Base-by-base conservation (phyloP, 2,888 invertebrate species). In the Clanis bilineata region DNA sequence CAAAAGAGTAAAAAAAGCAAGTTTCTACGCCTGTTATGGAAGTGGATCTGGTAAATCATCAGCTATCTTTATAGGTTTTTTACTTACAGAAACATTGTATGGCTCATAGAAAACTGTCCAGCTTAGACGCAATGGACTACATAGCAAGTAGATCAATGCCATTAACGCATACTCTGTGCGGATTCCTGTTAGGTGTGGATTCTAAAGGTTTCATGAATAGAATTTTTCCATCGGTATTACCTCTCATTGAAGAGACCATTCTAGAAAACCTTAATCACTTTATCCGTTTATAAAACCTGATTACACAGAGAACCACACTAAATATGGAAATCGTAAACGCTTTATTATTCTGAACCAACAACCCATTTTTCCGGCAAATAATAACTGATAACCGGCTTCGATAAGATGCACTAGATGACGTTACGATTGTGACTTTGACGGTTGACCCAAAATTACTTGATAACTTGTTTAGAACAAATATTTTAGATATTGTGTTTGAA, bases 261-360 rank as follows among this genome's bases (percentile, higher is more conserved):
- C n/a, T n/a, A n/a, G n/a, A n/a, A n/a, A n/a, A n/a, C n/a, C n/a
- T n/a, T n/a, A n/a, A n/a, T n/a, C n/a, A 25, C 25, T 25, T 6
- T 25, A 25, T 25, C 25, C 25, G 25, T 4, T 25, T 4, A 4
- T 3, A 25, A 25, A 4, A 25, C 6, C 25, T 44, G 22, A 22
- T 3, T 44, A 4, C 1, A 12, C 23, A 22, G 23, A 12, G n/a
- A n/a, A 12, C 0, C 15, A 18, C n/a, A 28, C 9, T 3, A 15
- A 5, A 28, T 9, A 32, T 15, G 28, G 18, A 18, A 28, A 18
- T 28, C 10, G 15, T 18, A 9, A 28, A 51, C 1, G 9, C 25
- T 15, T 22, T 59, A 63, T 58, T 23, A 56, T 62, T 62, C 56
- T 57, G 57, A 60, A 62, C 61, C 60, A 62, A 55, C 44, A 60